Evolutionary conservation across 1,140 invertebrate species (phyloP), one percentile per base, ranked within the genome.

Genomic region (Atopsyche davidsoni): DNA sequence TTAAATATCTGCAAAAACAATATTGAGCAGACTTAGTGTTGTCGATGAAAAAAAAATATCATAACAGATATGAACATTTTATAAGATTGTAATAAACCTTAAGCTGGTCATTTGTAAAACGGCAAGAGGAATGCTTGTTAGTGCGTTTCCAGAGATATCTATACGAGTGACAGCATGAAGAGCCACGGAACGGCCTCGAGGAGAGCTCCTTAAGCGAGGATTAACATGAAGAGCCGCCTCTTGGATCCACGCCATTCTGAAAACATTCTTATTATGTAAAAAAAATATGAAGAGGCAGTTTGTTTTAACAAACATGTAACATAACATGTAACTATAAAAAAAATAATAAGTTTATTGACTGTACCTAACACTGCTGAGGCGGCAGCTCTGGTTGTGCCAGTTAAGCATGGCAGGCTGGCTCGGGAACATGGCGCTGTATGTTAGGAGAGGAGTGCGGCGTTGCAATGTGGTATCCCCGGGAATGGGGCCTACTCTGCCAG

Each of bases 121-220:
- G 46, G 83, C 79, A 10, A 81, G 64, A 0, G 96, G 96, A 48
- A 98, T 66, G 11, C 79, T 73, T 0, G 80, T 81, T 3, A 99
- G 76, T 35, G 83, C 81, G 70, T 98, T 98, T 58, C 87, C 85
- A 2, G 95, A 96, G 10, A 99, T 78, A 68, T 99, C 96, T 4
- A 99, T 73, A 31, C 93, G 79, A 0, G 96, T 99, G 16, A 99
- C 87, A 0, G 93, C 91, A 57, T 86, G 86, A 1, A 97, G 68
- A 0, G 87, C 83, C 18, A 88, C 71, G 52, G 82, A 79, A 53
- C 81, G 81, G 51, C 82, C 83, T 43, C 79, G 75, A 0, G 85
- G 78, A 59, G 77, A 85, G 21, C 82, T 66, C 59, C 79, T 78
- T n/a, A 96, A 65, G 60, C 86, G 87, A 17, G 84, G 83, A 68